Evolutionary conservation across 2,797 vertebrate genomes (phyloP), one percentile per base, ranked within the genome.

Genomic region (Silurus lanzhouensis): DNA sequence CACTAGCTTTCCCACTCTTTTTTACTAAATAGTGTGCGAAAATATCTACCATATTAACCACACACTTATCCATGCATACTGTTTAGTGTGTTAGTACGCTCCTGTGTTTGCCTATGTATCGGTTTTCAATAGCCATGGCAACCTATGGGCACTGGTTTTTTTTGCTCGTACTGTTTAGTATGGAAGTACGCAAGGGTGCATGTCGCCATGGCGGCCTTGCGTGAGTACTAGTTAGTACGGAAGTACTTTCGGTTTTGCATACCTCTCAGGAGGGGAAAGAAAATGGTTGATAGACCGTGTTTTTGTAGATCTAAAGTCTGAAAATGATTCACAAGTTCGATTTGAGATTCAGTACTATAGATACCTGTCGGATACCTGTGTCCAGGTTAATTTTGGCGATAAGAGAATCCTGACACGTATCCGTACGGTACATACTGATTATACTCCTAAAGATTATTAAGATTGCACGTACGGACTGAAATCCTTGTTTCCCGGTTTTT

Each of bases 21-120:
- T 25, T 31, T 71, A 82, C 67, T 72, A 44, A 82, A 31, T 17
- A 82, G 81, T 71, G n/a, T 25, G 27, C 66, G 48, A 46, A 57
- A 31, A 27, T 27, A 52, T 52, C 6, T 52, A 52, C 6, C 10
- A 52, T 52, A 52, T 52, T 0, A 52, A 52, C 6, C 48, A 10
- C 10, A 52, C 48, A 52, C 48, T 7, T 68, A 20, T 0, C 48
- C 10, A 57, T 0, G 17, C 55, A 25, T 12, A 72, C 68, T 71
- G 0, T 58, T 44, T 22, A 60, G 52, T 60, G 13, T 7, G 48
- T 2, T 68, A 70, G 52, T 82, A 58, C n/a, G 55, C 12, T 60
- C 12, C 14, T 67, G 48, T 52, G 48, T 52, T 52, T 52, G 48
- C 48, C 48, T 52, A 52, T 52, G 48, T 52, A 52, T 10, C 48